These are phyloP conservation scores for Misgurnus anguillicaudatus DNA, from an alignment of 2,113 vertebrate species.

Conservation along the genomic window DNA sequence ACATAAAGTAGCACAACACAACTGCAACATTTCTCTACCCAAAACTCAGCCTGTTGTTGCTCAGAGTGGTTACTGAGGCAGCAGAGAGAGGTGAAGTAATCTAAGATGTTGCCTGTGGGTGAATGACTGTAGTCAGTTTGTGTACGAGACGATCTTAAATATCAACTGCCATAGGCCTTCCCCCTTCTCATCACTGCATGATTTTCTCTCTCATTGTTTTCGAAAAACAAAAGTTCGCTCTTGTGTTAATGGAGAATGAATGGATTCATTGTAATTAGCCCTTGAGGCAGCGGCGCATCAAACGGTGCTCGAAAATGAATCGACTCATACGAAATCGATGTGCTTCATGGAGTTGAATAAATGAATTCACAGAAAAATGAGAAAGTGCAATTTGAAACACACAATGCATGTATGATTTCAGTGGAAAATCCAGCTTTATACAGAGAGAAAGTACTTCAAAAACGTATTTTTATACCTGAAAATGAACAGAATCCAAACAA, in stretches of 20 bases:
- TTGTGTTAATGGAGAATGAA: slow-evolving; percentile 42
- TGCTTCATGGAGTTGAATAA: neutral
- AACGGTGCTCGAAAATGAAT: slow-evolving; percentile 31
- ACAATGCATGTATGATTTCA: slow-evolving; percentile 8
- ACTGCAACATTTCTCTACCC: slow-evolving; percentile 36
- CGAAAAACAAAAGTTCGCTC: slow-evolving; percentile 32
- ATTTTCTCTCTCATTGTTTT: slow-evolving; percentile 9
- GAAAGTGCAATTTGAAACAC: neutral
- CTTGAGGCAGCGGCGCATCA: slow-evolving; percentile 37
- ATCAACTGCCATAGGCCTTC: slow-evolving; percentile 10
- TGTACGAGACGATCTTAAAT: slow-evolving; percentile 13
- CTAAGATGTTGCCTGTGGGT: slow-evolving; percentile 2
- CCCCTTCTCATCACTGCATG: neutral
- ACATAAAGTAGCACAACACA: slow-evolving; percentile 37
- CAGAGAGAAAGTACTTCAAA: too few species aligned
- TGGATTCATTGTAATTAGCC: slow-evolving; percentile 40
- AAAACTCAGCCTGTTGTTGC: slow-evolving; percentile 1
- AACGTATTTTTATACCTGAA: too few species aligned
- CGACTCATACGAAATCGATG: slow-evolving; percentile 33
- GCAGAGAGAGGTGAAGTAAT: neutral
- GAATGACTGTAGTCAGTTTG: slow-evolving; percentile 23
- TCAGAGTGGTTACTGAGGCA: neutral
- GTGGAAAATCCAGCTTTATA: too few species aligned
- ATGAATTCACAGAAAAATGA: slow-evolving; percentile 3
- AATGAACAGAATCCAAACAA: too few species aligned